Conservation (phyloP, 1,140 invertebrate species). For the Rhagoletis pomonella region DNA sequence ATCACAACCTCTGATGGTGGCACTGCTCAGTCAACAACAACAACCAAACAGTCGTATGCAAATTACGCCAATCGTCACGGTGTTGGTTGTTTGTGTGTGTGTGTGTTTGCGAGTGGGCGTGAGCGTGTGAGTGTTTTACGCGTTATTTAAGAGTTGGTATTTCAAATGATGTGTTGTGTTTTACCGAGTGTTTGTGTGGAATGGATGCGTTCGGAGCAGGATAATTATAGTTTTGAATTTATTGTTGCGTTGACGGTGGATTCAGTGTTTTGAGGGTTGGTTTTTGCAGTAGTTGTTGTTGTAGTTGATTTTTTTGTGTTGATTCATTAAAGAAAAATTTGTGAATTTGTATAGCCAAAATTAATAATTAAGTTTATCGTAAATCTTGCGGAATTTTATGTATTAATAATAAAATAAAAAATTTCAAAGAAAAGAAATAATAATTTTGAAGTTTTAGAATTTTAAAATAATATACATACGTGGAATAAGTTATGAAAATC, state of each 20-base stretch:
- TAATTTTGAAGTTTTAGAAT: not conserved
- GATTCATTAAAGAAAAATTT: slow-evolving; percentile 40
- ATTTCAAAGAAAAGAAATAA: not conserved
- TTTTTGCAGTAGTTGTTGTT: slow-evolving; percentile 52
- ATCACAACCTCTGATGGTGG: slow-evolving; percentile 72
- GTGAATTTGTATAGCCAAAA: slow-evolving; percentile 46
- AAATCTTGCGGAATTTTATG: slow-evolving; percentile 54
- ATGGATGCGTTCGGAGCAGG: not conserved
- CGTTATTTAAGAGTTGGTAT: not conserved
- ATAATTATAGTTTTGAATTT: slow-evolving; percentile 49
- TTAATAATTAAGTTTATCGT: slow-evolving; percentile 62
- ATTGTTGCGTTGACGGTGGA: slow-evolving; percentile 46
- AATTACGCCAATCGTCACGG: slow-evolving; percentile 34
- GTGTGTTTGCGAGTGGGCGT: slow-evolving; percentile 3
- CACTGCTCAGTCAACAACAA: slow-evolving; percentile 61
- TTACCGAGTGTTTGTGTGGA: not conserved
- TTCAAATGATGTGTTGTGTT: not conserved
- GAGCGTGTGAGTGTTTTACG: not conserved
- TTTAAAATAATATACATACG: slow-evolving; percentile 6
- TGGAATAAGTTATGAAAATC: not conserved
- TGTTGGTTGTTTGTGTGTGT: slow-evolving; percentile 1
- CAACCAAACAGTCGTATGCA: slow-evolving; percentile 32
- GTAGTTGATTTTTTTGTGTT: slow-evolving; percentile 36
- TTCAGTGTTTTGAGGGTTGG: not conserved
- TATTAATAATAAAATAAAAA: not conserved